Evolutionary conservation across 2,113 vertebrate species (phyloP).

Genomic region (Ictalurus punctatus): DNA sequence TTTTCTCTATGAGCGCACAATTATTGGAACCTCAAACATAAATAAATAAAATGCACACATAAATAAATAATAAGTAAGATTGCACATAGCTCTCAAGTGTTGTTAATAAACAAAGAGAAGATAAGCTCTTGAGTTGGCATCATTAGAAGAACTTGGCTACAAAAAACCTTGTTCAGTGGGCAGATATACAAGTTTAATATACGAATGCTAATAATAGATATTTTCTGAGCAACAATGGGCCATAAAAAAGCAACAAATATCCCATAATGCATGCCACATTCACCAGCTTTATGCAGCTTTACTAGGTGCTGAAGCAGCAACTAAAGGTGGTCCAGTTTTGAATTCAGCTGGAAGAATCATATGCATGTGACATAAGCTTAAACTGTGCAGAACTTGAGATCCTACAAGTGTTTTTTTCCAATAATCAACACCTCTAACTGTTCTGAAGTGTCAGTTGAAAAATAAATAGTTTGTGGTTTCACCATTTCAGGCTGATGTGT

Average conservation of each 20-base stretch:
- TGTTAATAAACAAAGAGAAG: constrained; percentile 64
- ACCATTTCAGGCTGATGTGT: neutral
- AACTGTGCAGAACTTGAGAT: neutral
- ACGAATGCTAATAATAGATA: constrained; percentile 30
- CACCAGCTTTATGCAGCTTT: constrained; percentile 14
- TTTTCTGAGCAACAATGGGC: constrained; percentile 22
- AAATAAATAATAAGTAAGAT: constrained; percentile 28
- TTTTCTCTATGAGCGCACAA: neutral
- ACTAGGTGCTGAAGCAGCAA: neutral
- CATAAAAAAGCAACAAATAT: constrained; percentile 27
- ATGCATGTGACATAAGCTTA: neutral
- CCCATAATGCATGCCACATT: constrained; percentile 19
- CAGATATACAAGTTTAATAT: constrained; percentile 56
- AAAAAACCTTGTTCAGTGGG: constrained; percentile 55
- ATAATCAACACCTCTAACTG: neutral
- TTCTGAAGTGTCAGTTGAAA: neutral
- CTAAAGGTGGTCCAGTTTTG: constrained; percentile 12
- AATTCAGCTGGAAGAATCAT: neutral
- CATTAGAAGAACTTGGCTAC: constrained; percentile 62
- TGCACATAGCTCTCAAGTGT: constrained; percentile 64
- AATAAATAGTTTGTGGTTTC: neutral
- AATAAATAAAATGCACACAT: neutral
- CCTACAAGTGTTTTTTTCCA: neutral
- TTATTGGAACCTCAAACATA: neutral
- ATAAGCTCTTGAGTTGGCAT: constrained; percentile 62